Evolutionary conservation across 2,888 invertebrate species (phyloP), one percentile per base, ranked within the genome.

Genomic region (Hirtodrosophila confusa): DNA sequence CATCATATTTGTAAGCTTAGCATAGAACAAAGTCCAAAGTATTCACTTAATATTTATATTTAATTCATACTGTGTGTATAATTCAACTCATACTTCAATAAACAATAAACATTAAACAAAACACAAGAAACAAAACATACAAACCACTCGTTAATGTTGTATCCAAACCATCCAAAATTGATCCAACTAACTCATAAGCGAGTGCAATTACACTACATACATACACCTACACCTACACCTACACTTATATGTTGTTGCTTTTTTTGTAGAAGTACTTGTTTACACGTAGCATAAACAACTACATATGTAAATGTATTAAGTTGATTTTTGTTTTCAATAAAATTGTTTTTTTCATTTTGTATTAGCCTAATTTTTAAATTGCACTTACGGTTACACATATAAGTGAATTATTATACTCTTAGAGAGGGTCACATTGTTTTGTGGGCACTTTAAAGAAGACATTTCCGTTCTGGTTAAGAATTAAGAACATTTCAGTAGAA

Each of bases 1-100:
- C 70, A 68, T 62, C 45, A 40, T 71, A 78, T 27, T 64, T 62
- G 24, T 65, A 78, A 77, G 67, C 27, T 33, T 78, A 78, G 80
- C 61, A 49, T 66, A 78, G 78, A 83, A 86, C 60, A 78, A 56
- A 75, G 72, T 86, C 82, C 82, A 83, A 83, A 83, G 82, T 83
- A 83, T 80, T 80, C 80, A 69, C 70, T 65, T 80, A 80, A 84
- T 80, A 84, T 83, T 86, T 86, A 83, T 83, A 83, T 75, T 49
- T 69, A 82, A 73, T 61, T 48, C 74, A 75, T 69, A 63, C 37
- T 62, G 47, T 69, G 67, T 67, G 66, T 63, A 57, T 62, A 56
- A 49, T 53, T 58, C 57, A 66, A 70, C 61, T 58, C 74, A 74
- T 74, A 40, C 55, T 62, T 67, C 61, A 70, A 73, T 61, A 74